Conservation (phyloP, 2,888 invertebrate genomes). For the Thera obeliscata region DNA sequence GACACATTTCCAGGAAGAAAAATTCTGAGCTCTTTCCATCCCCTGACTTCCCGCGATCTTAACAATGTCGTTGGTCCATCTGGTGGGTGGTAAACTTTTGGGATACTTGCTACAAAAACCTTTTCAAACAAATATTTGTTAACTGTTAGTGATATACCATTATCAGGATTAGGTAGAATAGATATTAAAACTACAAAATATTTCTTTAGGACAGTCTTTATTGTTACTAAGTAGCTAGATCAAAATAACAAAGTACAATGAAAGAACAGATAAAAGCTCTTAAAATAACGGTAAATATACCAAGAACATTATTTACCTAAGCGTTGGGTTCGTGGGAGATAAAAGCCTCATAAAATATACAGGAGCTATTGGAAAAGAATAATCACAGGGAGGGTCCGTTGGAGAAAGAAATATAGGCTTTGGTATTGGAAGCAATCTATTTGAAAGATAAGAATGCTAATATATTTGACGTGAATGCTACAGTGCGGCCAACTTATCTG, state of each 20-base stretch:
- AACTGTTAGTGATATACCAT: no score
- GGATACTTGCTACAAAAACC: no score
- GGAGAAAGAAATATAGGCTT: conserved; percentile 1
- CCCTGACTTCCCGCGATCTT: no score
- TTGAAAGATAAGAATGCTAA: no score
- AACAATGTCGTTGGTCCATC: no score
- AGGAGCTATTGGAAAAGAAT: conserved; percentile 27
- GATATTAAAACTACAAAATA: conserved; percentile 32
- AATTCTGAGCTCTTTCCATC: no score
- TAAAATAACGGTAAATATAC: conserved; percentile 28
- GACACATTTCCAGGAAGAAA: no score
- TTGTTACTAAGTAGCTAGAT: conserved; percentile 62
- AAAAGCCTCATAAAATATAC: conserved; percentile 43
- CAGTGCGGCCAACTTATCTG: no score
- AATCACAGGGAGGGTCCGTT: conserved; percentile 26
- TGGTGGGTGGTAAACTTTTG: no score
- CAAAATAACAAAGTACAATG: conserved; percentile 65
- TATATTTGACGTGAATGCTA: no score
- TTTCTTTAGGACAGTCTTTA: conserved; percentile 72
- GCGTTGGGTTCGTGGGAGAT: conserved; percentile 33
- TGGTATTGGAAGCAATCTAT: background rate
- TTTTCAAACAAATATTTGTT: no score
- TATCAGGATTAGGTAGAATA: no score
- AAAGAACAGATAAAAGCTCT: conserved; percentile 31
- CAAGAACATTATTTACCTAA: conserved; percentile 27